Percentiles rank a stretch among this genome's conserved stretches.
Evolutionary conservation across 37 sponge, comb jelly and placozoan genomes (phyloP).

Genomic region (Hexactinellida sp.): DNA sequence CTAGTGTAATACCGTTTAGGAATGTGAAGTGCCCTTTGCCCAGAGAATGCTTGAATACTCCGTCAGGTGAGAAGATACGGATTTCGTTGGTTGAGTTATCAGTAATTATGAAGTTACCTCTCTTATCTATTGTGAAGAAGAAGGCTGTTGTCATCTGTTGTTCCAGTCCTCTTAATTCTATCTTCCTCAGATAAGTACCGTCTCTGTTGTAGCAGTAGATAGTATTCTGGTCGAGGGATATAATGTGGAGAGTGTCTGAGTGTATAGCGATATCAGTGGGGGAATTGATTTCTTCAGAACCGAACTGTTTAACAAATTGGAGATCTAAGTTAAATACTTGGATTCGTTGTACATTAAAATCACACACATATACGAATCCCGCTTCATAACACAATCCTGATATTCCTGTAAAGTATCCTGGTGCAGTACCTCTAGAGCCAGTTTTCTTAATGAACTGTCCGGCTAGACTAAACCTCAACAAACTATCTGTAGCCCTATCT

Average conservation of each 20-base stretch:
- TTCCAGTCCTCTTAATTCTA: neutral
- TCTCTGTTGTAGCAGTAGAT: constrained; percentile 5
- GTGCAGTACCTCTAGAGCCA: neutral
- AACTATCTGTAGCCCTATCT: neutral
- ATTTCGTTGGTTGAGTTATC: neutral
- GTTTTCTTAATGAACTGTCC: neutral
- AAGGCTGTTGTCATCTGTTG: neutral
- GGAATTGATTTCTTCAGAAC: neutral
- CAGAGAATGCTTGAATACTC: neutral
- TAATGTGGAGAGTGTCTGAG: neutral
- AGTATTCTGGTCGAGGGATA: neutral
- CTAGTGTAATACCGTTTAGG: neutral
- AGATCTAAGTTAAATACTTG: neutral
- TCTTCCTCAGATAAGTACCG: neutral
- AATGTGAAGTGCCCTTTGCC: neutral
- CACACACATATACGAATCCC: neutral
- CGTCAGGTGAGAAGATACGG: neutral
- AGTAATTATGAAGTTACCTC: neutral
- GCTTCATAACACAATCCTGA: neutral
- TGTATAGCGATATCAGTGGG: neutral
- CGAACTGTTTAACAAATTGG: neutral
- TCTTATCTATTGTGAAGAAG: neutral
- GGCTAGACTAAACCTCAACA: neutral
- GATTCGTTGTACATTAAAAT: neutral
- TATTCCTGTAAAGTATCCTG: neutral